These are phyloP conservation scores for Dicrostonyx torquatus DNA, from an alignment of 2,797 vertebrate species.

Conservation along the genomic window DNA sequence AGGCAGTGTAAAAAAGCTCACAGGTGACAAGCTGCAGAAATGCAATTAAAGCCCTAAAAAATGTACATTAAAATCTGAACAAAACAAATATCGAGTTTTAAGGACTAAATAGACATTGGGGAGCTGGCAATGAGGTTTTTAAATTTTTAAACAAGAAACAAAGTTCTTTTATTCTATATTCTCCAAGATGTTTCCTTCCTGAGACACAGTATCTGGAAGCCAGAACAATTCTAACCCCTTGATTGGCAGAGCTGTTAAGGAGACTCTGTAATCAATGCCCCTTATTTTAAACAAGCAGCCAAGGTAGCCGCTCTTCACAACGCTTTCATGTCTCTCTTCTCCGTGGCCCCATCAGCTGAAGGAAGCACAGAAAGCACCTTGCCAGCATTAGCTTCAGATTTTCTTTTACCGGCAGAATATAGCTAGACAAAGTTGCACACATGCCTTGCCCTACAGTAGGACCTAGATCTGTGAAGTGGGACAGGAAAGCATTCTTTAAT, in stretches of 20 bases:
- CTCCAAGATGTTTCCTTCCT: conserved; percentile 47
- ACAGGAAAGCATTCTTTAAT: background rate
- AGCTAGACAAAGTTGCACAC: background rate
- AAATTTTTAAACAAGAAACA: conserved; percentile 16
- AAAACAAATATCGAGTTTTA: conserved; percentile 35
- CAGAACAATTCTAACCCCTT: background rate
- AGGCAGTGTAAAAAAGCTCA: background rate
- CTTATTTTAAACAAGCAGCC: conserved; percentile 37
- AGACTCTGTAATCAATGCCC: conserved; percentile 36
- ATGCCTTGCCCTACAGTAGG: background rate
- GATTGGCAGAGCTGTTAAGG: background rate
- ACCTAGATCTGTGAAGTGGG: background rate
- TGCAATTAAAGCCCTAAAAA: background rate
- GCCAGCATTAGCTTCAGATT: background rate
- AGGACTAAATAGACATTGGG: background rate
- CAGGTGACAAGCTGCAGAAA: conserved; percentile 27
- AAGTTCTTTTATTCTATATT: conserved; percentile 56
- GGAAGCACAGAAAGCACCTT: background rate
- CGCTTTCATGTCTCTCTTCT: background rate
- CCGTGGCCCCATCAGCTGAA: background rate
- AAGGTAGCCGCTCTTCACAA: background rate
- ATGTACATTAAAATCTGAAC: background rate
- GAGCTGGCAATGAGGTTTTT: background rate
- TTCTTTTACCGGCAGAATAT: conserved; percentile 2
- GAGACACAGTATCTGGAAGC: background rate